Base-by-base conservation (phyloP, 2,113 vertebrate species). In the Pitta sordida region DNA sequence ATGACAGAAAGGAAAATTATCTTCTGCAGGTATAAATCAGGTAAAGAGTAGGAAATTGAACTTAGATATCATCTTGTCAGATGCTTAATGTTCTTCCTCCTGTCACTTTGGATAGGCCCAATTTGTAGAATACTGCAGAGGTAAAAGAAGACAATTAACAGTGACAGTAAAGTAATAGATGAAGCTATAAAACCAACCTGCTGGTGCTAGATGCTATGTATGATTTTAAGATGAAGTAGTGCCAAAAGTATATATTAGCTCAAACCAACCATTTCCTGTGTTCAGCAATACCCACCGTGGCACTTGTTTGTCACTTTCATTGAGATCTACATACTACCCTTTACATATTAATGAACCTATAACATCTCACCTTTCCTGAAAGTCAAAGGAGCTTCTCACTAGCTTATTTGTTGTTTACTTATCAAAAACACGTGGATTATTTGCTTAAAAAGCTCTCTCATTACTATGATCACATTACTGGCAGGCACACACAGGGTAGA, bases 31-130 rank as follows among this genome's bases (percentile, higher is more conserved):
- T 99, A 99, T 99, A 99, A 99, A 99, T 99, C 99, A 99, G 99
- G 99, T 99, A 99, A 99, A 99, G 99, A 99, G 99, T 98, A 99
- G 99, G 99, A 99, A 99, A 99, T 99, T 99, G 99, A 99, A 99
- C 99, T 99, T 99, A 99, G 99, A 99, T 99, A 99, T 99, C 99
- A 99, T 99, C 99, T 99, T 99, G 99, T 99, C 99, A 99, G 99
- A 99, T 99, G 99, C 98, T 99, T 99, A 99, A 99, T 99, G 99
- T 99, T 99, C 99, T 99, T 99, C 99, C 99, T 99, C 99, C 99
- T 99, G 99, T 99, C 99, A 99, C 99, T 99, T 99, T 99, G 99
- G 99, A 99, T 99, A 99, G 99, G 99, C 98, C 99, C 99, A 99
- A 99, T 99, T 99, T 99, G 99, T 99, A 99, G 99, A 99, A 99